Percentiles rank a stretch among this genome's conserved stretches.
These are phyloP conservation scores for Dendropsophus ebraccatus DNA, from an alignment of 2,113 vertebrate genomes.

Conservation along the genomic window DNA sequence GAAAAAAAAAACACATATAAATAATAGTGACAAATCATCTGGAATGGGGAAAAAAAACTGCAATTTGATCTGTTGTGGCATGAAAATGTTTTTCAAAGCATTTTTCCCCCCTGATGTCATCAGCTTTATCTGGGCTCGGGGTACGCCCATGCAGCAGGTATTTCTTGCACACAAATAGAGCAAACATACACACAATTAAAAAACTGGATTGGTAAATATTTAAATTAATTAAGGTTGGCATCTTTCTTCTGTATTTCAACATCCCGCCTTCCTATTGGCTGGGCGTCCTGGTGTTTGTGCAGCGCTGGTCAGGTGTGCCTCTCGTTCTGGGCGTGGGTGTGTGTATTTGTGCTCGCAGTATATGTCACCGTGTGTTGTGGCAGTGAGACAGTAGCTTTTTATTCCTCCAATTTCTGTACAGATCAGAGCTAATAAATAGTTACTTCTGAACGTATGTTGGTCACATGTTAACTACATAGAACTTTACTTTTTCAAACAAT, in stretches of 20 bases:
- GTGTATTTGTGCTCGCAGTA: slow-evolving; percentile 33
- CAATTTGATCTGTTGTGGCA: slow-evolving; percentile 91
- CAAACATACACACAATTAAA: slow-evolving; percentile 73
- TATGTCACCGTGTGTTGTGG: not conserved
- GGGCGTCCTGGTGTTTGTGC: slow-evolving; percentile 30
- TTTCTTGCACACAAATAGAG: slow-evolving; percentile 77
- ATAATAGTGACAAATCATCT: slow-evolving; percentile 11
- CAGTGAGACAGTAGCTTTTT: slow-evolving; percentile 1
- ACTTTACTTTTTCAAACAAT: not conserved
- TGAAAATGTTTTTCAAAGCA: slow-evolving; percentile 93
- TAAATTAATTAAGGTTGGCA: slow-evolving; percentile 70
- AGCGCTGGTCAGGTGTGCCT: slow-evolving; percentile 51
- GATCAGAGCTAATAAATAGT: no score
- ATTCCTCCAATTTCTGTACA: no score
- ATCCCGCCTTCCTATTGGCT: slow-evolving; percentile 32
- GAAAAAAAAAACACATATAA: not conserved
- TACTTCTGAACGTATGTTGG: no score
- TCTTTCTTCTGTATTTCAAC: slow-evolving; percentile 61
- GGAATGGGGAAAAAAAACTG: slow-evolving; percentile 63
- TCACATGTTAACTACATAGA: no score
- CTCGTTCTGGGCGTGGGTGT: slow-evolving; percentile 34
- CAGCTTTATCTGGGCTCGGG: slow-evolving; percentile 66
- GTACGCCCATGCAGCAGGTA: slow-evolving; percentile 89
- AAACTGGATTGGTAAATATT: slow-evolving; percentile 72
- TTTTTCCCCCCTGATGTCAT: slow-evolving; percentile 94